Percentiles rank a stretch among this genome's conserved stretches.
Evolutionary conservation across 2,113 vertebrate species (phyloP).

Genomic region (Muscicapa adusta): DNA sequence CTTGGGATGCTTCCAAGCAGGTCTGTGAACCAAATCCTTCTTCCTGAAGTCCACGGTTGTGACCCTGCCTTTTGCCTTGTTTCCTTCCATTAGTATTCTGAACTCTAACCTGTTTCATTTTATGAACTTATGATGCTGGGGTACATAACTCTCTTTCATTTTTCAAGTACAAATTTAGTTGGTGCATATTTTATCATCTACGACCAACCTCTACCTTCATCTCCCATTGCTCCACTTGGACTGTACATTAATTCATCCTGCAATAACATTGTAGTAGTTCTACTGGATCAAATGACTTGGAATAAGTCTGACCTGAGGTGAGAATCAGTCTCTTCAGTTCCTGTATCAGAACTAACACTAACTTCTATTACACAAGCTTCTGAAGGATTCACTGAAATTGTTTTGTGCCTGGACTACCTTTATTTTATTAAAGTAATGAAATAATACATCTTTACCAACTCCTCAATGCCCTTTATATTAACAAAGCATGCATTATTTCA

Average conservation of each 20-base stretch:
- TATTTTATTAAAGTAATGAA: constrained; percentile 71
- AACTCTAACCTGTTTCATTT: neutral
- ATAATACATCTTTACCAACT: constrained; percentile 70
- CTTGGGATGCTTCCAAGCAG: neutral
- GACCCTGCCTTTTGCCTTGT: neutral
- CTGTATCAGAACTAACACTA: neutral
- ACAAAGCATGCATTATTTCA: constrained; percentile 77
- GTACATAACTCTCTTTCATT: neutral
- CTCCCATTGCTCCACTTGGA: neutral
- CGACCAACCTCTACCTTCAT: neutral
- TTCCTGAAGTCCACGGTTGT: neutral
- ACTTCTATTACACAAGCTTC: neutral
- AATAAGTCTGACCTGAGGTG: neutral
- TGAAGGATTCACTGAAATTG: constrained; percentile 12
- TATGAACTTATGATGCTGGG: neutral
- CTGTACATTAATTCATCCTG: neutral
- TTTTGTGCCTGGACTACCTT: constrained; percentile 44
- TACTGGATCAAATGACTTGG: neutral
- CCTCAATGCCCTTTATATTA: constrained; percentile 72
- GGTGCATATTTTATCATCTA: neutral
- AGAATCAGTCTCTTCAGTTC: neutral
- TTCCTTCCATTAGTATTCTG: neutral
- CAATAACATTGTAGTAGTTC: neutral
- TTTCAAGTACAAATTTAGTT: neutral
- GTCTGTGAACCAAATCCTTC: neutral